Evolutionary conservation across 2,888 invertebrate species (phyloP).

Genomic region (Yponomeuta malinellus): DNA sequence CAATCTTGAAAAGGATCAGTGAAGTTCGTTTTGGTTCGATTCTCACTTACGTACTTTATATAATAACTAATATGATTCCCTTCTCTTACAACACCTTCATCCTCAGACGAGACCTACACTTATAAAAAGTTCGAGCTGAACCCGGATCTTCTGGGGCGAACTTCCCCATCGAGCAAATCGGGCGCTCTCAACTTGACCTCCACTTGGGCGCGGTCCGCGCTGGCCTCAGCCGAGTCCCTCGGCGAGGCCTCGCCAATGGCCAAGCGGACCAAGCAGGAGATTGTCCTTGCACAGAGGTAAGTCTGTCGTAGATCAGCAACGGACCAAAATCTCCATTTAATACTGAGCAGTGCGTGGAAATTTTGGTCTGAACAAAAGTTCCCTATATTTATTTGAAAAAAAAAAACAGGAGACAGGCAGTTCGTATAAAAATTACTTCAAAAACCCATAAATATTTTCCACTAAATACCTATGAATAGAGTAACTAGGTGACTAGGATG

Average conservation of each 20-base stretch:
- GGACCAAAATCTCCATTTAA: too few relatives aligned
- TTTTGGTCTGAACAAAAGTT: too few relatives aligned
- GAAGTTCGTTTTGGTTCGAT: too few relatives aligned
- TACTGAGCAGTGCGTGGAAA: too few relatives aligned
- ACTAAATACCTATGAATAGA: too few relatives aligned
- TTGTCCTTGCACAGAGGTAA: slow-evolving; percentile 90
- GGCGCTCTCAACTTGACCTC: slow-evolving; percentile 46
- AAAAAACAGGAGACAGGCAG: too few relatives aligned
- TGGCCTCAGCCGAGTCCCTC: slow-evolving; percentile 63
- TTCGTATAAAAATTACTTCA: too few relatives aligned
- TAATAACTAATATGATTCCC: not conserved
- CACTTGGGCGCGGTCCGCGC: slow-evolving; percentile 39
- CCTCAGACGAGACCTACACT: slow-evolving; percentile 61
- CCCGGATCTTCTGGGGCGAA: slow-evolving; percentile 55
- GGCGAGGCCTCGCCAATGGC: slow-evolving; percentile 93
- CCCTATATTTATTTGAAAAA: too few relatives aligned
- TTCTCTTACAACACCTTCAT: not conserved
- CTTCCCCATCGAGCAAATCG: slow-evolving; percentile 27
- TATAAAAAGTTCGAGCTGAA: slow-evolving; percentile 80
- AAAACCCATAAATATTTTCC: too few relatives aligned
- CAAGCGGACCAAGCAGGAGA: slow-evolving; percentile 95
- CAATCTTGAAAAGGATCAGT: too few relatives aligned
- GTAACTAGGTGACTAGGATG: too few relatives aligned
- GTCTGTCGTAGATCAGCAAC: not conserved
- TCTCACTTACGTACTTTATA: not conserved